Base-by-base conservation (phyloP, 37 sponge, comb jelly and placozoan species). In the Lycopodina hypogea region DNA sequence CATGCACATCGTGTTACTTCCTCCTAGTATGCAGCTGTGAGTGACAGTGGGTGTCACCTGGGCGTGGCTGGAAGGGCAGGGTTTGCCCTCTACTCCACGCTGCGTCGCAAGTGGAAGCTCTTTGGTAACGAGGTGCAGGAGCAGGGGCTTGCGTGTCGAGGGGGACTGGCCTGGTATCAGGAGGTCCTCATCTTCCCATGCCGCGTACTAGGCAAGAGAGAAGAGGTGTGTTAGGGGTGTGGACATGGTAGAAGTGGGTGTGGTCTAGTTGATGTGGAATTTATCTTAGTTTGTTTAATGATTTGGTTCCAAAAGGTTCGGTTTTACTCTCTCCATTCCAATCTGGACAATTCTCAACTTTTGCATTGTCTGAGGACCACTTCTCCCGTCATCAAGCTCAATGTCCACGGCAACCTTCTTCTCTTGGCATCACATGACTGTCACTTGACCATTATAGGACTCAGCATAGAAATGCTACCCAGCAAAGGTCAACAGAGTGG, bases 91-190 rank as follows among this genome's bases (percentile, higher is more conserved):
- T 89, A 79, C 76, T 80, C 83, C 19, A 68, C 64, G 26, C 35
- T 48, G 2, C 79, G 56, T 28, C 71, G 87, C 4, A 90, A 88
- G 71, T 96, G 97, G 97, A 96, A 90, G 69, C 71, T 96, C 9
- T 96, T 93, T 64, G 94, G 88, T 29, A 96, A 93, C 63, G 93
- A 90, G 66, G 64, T 74, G 0, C 94, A 88, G 69, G 96, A 95
- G 52, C 89, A 89, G 83, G 74, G 86, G 17, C 26, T 96, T 40
- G 64, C 78, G 3, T 90, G 88, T 51, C 60, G 86, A 30, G 97
- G 97, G 37, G 97, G 97, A 3, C 1, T 96, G 69, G 81, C 69
- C 0, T 96, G 97, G 97, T 96, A 84, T 70, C 82, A 89, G 48
- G 89, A 96, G 52, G 74, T 90, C 12, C 75, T 96, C 17, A 85